Percentiles rank a stretch among this genome's conserved stretches.
These are phyloP conservation scores for Pterostichus madidus DNA, from an alignment of 2,888 invertebrate species.

Conservation along the genomic window DNA sequence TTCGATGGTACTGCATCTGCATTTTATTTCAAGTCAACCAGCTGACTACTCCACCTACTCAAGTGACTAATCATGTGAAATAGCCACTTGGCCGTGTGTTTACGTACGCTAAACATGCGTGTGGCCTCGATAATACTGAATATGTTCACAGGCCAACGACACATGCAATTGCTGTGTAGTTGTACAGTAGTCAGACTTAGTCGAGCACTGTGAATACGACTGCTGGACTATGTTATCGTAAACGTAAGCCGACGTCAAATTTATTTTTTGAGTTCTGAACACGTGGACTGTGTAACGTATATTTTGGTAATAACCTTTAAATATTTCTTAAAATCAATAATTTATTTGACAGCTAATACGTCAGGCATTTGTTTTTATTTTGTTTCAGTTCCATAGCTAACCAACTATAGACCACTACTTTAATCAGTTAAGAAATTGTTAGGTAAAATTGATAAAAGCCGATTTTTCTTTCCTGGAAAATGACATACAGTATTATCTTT, in stretches of 20 bases:
- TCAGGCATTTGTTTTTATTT: no score
- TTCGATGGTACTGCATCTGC: conserved; percentile 31
- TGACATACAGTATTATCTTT: no score
- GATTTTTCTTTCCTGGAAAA: no score
- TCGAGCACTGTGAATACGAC: neutral
- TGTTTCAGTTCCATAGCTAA: no score
- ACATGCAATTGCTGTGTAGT: conserved; percentile 54
- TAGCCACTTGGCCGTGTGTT: conserved; percentile 18
- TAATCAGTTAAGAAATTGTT: no score
- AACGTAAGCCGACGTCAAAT: neutral
- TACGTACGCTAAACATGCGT: conserved; percentile 70
- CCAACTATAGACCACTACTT: no score
- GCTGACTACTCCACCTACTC: conserved; percentile 2
- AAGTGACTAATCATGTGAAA: conserved; percentile 68
- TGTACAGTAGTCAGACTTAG: neutral
- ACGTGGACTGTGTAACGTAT: no score
- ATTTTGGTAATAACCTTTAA: no score
- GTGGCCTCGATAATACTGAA: conserved; percentile 74
- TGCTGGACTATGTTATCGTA: neutral
- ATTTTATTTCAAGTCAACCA: conserved; percentile 15
- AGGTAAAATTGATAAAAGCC: no score
- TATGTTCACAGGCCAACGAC: conserved; percentile 74
- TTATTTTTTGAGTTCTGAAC: neutral
- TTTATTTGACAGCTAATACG: no score
- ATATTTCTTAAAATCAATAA: no score